Conservation (phyloP, 2,888 invertebrate species). For the Tineola bisselliella region DNA sequence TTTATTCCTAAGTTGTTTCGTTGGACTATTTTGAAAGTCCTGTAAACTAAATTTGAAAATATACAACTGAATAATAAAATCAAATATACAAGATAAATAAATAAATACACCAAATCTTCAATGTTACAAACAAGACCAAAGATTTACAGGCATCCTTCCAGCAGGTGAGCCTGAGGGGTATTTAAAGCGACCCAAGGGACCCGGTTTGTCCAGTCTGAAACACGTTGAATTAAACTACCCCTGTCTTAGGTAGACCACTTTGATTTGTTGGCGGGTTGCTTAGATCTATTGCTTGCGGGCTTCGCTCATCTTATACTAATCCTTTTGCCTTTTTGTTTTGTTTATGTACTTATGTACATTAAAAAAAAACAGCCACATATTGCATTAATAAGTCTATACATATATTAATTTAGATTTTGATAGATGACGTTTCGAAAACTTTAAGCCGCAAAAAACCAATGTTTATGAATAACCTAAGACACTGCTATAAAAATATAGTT, state of each 20-base stretch:
- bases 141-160: constrained; percentile 14
- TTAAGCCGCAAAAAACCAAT: too few species aligned
- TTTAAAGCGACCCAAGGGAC: constrained; percentile 1
- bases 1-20: too few species aligned
- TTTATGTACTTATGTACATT: background rate
- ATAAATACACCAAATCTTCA: background rate
- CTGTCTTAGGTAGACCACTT: constrained; percentile 41
- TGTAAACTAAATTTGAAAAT: too few species aligned
- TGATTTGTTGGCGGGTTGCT: constrained; percentile 49
- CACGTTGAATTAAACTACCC: constrained; percentile 31
- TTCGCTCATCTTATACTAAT: constrained; percentile 10
- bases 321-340: background rate
- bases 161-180: constrained; percentile 14
- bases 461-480: too few species aligned
- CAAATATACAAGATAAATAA: too few species aligned
- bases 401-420: too few species aligned
- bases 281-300: constrained; percentile 46
- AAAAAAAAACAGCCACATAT: background rate
- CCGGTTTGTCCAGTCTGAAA: constrained; percentile 2
- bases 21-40: too few species aligned
- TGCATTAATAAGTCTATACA: too few species aligned
- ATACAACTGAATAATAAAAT: too few species aligned
- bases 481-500: too few species aligned
- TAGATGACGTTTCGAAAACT: too few species aligned
- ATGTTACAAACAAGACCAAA: background rate